Conservation (phyloP, 2,888 invertebrate genomes). For the Thereva unica region DNA sequence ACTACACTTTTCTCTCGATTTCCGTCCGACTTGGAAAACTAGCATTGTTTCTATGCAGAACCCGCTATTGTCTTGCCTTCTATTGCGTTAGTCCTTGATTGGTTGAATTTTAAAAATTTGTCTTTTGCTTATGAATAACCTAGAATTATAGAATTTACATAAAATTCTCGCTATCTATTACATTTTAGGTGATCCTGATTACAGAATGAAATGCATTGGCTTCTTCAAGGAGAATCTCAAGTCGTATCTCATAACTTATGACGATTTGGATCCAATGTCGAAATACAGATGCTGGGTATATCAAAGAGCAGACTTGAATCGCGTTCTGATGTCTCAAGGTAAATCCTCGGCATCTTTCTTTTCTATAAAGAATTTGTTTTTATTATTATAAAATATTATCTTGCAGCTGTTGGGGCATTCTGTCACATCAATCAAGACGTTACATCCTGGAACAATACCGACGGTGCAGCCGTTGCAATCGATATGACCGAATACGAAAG, state of each 20-base stretch:
- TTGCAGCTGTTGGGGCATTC: conserved; percentile 79
- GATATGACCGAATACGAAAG: conserved; percentile 91
- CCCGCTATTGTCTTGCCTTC: too few species aligned
- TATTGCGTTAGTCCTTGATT: too few species aligned
- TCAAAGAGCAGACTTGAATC: conserved; percentile 90
- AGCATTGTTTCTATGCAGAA: too few species aligned
- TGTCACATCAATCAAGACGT: conserved; percentile 91
- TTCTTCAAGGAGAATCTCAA: conserved; percentile 98
- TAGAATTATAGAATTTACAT: too few species aligned
- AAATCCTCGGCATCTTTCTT: conserved; percentile 4
- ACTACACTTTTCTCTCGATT: too few species aligned
- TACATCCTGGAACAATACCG: conserved; percentile 82
- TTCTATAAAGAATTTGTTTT: conserved; percentile 40
- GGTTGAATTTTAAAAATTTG: too few species aligned
- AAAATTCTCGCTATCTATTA: too few species aligned
- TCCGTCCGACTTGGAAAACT: too few species aligned
- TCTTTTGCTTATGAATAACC: too few species aligned
- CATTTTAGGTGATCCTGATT: conserved; percentile 76
- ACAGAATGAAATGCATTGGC: conserved; percentile 95
- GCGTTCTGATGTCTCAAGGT: conserved; percentile 76
- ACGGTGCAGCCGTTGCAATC: conserved; percentile 91
- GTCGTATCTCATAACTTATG: conserved; percentile 94
- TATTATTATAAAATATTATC: too few species aligned
- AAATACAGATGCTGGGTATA: conserved; percentile 98
- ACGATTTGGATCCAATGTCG: conserved; percentile 93